phyloP scores from a whole-genome alignment of 2,888 invertebrate species.

The Clepsis dumicolana region DNA sequence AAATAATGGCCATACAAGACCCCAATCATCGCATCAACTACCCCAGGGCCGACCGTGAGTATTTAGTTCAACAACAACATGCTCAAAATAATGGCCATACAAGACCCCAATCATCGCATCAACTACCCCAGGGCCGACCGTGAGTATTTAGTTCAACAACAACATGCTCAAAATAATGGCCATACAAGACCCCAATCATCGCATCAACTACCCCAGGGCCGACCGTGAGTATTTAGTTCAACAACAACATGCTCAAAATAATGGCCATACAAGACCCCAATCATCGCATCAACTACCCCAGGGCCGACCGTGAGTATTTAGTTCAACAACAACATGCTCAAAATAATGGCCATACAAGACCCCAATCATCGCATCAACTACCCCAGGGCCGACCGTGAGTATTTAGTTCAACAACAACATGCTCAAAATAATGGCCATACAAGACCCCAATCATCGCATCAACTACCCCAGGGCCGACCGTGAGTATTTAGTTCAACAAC shows the following conservation, averaged over 20 bases:
- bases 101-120: constrained; percentile 90
- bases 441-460: no score
- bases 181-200: constrained; percentile 90
- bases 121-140: constrained; percentile 88
- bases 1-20: constrained; percentile 92
- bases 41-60: constrained; percentile 84
- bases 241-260: constrained; percentile 91
- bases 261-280: constrained; percentile 91
- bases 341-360: no score
- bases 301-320: constrained; percentile 73
- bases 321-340: no score
- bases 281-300: constrained; percentile 91
- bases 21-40: constrained; percentile 91
- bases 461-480: no score
- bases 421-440: no score
- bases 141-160: constrained; percentile 83
- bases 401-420: no score
- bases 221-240: constrained; percentile 73
- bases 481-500: no score
- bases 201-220: constrained; percentile 90
- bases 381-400: no score
- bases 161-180: constrained; percentile 91
- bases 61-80: constrained; percentile 87
- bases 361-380: no score
- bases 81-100: constrained; percentile 92